Evolutionary conservation across 2,888 invertebrate species (phyloP), one percentile per base, ranked within the genome.

Genomic region (Lycophotia porphyrea): DNA sequence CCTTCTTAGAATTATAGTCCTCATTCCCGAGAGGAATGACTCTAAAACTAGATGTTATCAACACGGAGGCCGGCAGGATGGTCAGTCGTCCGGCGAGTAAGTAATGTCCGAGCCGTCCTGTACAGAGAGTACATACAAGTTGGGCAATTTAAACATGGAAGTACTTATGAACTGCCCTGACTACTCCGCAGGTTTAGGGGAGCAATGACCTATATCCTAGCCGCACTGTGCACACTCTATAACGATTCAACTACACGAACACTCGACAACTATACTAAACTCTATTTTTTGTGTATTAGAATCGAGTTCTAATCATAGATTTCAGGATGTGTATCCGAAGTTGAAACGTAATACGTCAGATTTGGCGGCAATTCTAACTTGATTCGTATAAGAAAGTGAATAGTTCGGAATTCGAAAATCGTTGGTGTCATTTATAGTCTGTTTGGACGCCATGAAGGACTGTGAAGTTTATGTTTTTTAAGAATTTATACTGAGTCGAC

Each of bases 181-280:
- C 95, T 94, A 90, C 95, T 95, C 93, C 91, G 88, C 95, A 94
- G 94, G 94, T 96, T 96, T 96, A 95, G 96, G 96, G 96, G 96
- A 96, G 95, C 96, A 96, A 94, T 95, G 96, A 96, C 96, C 96
- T 95, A 96, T 96, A 96, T 96, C 96, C 96, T 96, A 96, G 96
- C 90, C 92, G 90, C 89, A 87, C 88, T 88, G 81, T 89, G 87
- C 90, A 86, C 91, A 90, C 83, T 86, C 85, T 90, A 93, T 90
- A 94, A 95, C 92, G 95, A 88, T 90, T 78, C 89, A 95, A 94
- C 91, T 88, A 89, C 93, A 91, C 85, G 85, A 87, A 84, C 87
- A 89, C 88, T 80, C 80, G 64, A 90, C 89, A 90, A 91, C 92
- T 86, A 95, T 93, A 94, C 80, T 94, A 95, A 94, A 93, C 96